Conservation (phyloP, 2,888 invertebrate genomes). For the Urechis unicinctus region DNA sequence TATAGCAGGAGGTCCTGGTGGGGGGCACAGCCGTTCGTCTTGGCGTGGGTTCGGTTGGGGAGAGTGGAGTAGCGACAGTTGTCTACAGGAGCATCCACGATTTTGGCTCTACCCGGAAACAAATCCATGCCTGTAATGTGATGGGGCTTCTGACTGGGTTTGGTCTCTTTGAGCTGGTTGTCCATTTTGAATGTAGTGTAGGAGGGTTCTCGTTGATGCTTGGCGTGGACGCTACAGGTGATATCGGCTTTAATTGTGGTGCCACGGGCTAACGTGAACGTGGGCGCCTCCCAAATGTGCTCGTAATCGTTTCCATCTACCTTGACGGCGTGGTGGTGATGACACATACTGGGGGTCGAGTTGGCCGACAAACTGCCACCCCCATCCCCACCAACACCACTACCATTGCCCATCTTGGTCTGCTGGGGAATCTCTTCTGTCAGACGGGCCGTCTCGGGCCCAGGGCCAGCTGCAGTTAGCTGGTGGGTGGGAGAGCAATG, state of each 20-base stretch:
- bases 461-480: neutral
- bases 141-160: neutral
- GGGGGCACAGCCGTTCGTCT: neutral
- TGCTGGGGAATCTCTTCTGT: neutral
- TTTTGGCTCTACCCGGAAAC: neutral
- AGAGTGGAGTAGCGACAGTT: neutral
- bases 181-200: neutral
- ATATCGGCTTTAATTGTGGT: neutral
- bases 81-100: neutral
- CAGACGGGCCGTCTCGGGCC: neutral
- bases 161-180: neutral
- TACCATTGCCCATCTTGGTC: neutral
- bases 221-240: neutral
- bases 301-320: constrained; percentile 11
- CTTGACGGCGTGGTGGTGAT: constrained; percentile 3
- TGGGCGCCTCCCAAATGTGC: constrained; percentile 10
- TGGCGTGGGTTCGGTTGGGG: neutral
- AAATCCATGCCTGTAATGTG: neutral
- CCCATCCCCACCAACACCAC: too few relatives aligned
- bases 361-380: neutral
- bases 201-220: neutral
- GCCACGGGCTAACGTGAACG: neutral
- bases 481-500: too few relatives aligned
- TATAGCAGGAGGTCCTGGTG: neutral
- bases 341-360: neutral